These are phyloP conservation scores for Promerops cafer DNA, from an alignment of 2,113 vertebrate genomes.

Conservation along the genomic window DNA sequence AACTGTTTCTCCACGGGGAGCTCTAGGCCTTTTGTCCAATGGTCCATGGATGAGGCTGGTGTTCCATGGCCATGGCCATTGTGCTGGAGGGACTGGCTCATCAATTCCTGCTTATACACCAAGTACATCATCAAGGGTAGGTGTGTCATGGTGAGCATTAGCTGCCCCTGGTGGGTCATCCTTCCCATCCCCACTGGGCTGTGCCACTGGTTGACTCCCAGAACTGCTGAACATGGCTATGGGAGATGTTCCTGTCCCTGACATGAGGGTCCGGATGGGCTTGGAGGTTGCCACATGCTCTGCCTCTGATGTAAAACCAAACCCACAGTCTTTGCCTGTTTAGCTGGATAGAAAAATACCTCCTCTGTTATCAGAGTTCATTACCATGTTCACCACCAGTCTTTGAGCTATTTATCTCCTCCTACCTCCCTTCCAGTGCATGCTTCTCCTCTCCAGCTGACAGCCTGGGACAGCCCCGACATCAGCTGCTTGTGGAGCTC, in stretches of 20 bases:
- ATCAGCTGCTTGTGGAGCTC: slow-evolving; percentile 1
- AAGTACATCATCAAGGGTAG: neutral
- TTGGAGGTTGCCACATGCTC: neutral
- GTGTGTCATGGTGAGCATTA: neutral
- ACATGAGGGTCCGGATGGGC: rapidly evolving
- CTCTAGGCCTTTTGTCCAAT: neutral
- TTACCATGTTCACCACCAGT: neutral
- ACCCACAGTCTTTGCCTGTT: neutral
- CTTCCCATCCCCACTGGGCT: neutral
- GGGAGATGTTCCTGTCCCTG: neutral
- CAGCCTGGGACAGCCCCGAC: neutral
- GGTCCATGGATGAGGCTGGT: neutral
- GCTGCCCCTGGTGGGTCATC: neutral
- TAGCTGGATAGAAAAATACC: neutral
- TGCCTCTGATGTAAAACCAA: neutral
- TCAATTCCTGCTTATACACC: neutral
- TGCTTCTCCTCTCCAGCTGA: neutral
- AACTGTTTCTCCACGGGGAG: neutral
- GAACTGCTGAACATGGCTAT: neutral
- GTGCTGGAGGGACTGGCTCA: neutral
- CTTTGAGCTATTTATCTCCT: neutral
- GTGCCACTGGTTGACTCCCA: neutral
- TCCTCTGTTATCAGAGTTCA: neutral
- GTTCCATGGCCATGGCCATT: neutral
- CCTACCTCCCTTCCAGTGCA: neutral